phyloP scores from a whole-genome alignment of 2,888 invertebrate genomes.

The Dryobota labecula region DNA sequence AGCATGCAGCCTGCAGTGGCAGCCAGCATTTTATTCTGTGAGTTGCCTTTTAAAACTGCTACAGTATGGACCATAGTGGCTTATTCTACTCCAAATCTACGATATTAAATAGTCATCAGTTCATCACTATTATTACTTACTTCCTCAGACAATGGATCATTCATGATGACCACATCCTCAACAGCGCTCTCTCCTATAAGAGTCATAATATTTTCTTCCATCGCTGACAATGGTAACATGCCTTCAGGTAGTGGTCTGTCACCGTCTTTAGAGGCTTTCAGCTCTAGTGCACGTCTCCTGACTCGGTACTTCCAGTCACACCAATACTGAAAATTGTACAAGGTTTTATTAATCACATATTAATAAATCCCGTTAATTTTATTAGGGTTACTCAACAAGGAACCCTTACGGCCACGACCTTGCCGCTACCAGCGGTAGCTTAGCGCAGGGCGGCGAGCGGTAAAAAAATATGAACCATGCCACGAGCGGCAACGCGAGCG shows the following conservation, averaged over 20 bases:
- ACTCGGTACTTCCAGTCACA: constrained; percentile 84
- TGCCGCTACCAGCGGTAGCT: no score
- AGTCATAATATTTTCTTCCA: constrained; percentile 77
- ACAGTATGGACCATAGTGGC: no score
- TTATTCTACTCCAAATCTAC: no score
- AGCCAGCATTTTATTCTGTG: no score
- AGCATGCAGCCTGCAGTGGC: no score
- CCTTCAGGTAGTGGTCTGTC: constrained; percentile 72
- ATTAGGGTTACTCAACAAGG: no score
- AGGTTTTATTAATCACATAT: neutral
- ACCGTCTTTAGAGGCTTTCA: constrained; percentile 72
- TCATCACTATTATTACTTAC: constrained; percentile 49
- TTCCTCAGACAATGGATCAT: constrained; percentile 75
- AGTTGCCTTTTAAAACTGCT: neutral
- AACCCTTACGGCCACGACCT: no score
- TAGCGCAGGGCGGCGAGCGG: no score
- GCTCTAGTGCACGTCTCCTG: constrained; percentile 76
- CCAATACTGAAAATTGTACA: constrained; percentile 76
- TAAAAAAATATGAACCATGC: no score
- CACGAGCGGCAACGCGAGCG: no score
- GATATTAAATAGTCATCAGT: neutral
- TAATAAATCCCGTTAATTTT: no score
- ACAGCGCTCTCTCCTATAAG: constrained; percentile 77
- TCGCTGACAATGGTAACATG: constrained; percentile 69
- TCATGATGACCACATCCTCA: constrained; percentile 75